Evolutionary conservation across 2,113 vertebrate species (phyloP), one percentile per base, ranked within the genome.

Genomic region (Mesoclemmys tuberculata): DNA sequence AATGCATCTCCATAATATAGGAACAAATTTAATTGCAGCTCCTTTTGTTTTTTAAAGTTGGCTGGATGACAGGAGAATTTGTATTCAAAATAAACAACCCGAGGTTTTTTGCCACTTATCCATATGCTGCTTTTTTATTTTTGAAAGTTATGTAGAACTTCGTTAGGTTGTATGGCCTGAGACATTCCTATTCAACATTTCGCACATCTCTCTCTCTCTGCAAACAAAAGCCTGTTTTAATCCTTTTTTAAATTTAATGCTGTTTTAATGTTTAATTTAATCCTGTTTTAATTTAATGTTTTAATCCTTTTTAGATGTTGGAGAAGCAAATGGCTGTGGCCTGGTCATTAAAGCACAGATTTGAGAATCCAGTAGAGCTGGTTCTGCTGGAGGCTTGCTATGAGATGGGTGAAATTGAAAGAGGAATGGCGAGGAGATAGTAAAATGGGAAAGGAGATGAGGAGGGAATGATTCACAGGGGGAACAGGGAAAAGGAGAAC

Each of bases 21-120:
- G 1, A 0, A 88, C 94, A 87, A 58, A 83, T 95, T 94, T 96
- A 96, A 96, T 96, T 95, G 89, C 90, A 92, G 87, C 90, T 93
- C 77, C 94, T 97, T 96, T 83, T 96, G 46, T 96, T 95, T n/a
- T 80, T 94, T 90, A 89, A 93, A 90, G 95, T 93, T 95, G 89
- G 31, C 93, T 96, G 81, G 68, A 31, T 94, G 89, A 84, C 31
- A 24, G 71, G 87, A 92, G 56, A 75, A 88, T 88, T 94, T 94
- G 87, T 87, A 41, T 2, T 1, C 0, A 0, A 81, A 93, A 88
- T 90, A 92, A 95, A 58, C 78, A 96, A 92, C 21, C 41, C 85
- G 74, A 41, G 85, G 44, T 22, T 89, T 92, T 89, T 90, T 41
- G 11, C 87, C 64, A 54, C 52, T 96, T 86, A 21, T 0, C 2